A percentile compares a stretch with the other conserved stretches of the same genome.
Evolutionary conservation across 2,797 vertebrate species (phyloP).

Genomic region (Halcyon smyrnensis): DNA sequence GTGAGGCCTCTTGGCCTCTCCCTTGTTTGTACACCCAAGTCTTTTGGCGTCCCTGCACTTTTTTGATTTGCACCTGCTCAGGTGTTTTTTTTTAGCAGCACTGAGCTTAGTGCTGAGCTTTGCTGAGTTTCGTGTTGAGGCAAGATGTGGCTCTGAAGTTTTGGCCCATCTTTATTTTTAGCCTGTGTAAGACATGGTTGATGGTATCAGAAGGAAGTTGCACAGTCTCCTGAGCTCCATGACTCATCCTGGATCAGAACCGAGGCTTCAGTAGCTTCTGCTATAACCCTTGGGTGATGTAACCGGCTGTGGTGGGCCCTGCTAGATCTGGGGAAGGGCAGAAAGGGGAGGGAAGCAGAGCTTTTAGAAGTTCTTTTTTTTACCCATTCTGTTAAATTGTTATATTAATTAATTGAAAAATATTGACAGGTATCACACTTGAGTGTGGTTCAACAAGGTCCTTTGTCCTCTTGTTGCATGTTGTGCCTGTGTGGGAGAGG

Average conservation of each 20-base stretch:
- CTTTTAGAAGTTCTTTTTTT: neutral
- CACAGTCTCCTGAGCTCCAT: neutral
- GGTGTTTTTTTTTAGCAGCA: neutral
- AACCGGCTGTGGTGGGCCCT: neutral
- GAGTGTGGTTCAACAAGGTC: neutral
- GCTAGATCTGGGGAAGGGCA: neutral
- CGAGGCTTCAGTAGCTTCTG: neutral
- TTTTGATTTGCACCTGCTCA: neutral
- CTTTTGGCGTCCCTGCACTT: neutral
- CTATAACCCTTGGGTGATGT: neutral
- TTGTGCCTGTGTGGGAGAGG: neutral
- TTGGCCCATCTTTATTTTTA: constrained; percentile 55
- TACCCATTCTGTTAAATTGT: neutral
- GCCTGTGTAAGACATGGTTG: neutral
- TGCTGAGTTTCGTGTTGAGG: neutral
- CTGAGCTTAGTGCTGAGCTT: constrained; percentile 4
- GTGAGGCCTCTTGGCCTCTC: neutral
- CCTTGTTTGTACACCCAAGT: neutral
- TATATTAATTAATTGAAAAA: neutral
- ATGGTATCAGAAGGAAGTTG: constrained; percentile 49
- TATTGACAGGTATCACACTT: neutral
- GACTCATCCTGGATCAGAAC: constrained; percentile 53
- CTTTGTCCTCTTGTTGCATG: neutral
- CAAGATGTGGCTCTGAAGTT: constrained; percentile 17
- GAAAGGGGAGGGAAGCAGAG: neutral